A percentile compares a stretch with the other conserved stretches of the same genome.
phyloP scores from a whole-genome alignment of 2,888 invertebrate genomes.

The Perithous albicinctus region DNA sequence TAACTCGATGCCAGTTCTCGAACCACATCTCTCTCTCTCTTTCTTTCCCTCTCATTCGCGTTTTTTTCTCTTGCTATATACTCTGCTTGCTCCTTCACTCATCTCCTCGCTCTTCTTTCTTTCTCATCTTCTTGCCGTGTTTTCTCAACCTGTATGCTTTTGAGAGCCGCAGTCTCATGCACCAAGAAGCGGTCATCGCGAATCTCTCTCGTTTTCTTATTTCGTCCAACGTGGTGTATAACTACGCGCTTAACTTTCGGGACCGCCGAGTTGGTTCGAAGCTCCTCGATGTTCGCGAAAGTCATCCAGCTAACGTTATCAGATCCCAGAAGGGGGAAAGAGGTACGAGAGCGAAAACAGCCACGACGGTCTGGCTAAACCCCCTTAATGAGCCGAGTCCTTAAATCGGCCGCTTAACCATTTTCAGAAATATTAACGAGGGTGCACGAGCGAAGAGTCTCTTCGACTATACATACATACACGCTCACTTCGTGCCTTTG shows the following conservation, averaged over 20 bases:
- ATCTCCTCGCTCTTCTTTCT: constrained; percentile 13
- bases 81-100: constrained; percentile 13
- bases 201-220: constrained; percentile 30
- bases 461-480: not conserved
- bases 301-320: constrained; percentile 51
- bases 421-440: constrained; percentile 71
- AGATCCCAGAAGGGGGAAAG: constrained; percentile 38
- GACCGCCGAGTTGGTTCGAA: constrained; percentile 43
- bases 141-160: constrained; percentile 52
- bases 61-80: constrained; percentile 17
- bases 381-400: constrained; percentile 69
- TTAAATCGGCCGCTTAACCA: constrained; percentile 70
- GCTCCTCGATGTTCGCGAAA: constrained; percentile 49
- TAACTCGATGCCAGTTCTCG: constrained; percentile 47
- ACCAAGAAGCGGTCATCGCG: constrained; percentile 13
- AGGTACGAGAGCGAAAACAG: constrained; percentile 9
- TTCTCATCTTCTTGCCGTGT: constrained; percentile 39
- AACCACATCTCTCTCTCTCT: not conserved
- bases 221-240: constrained; percentile 29
- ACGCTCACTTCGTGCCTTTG: not conserved
- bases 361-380: constrained; percentile 53
- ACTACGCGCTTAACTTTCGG: constrained; percentile 48
- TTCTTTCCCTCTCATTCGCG: constrained; percentile 11
- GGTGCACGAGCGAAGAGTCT: constrained; percentile 35
- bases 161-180: not conserved